Base-by-base conservation (phyloP, 2,113 vertebrate genomes). In the Lagopus muta region DNA sequence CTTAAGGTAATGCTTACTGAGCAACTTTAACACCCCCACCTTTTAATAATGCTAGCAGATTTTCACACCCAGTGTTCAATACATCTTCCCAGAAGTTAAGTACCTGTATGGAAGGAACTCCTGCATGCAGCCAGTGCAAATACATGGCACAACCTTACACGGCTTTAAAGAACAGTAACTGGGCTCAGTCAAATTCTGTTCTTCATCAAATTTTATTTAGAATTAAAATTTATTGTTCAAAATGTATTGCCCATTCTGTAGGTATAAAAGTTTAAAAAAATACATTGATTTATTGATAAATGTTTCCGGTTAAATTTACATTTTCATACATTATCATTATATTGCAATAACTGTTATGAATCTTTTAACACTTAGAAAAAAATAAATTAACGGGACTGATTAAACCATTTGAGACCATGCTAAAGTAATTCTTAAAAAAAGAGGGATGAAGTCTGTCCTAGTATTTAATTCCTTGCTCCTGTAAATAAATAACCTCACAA, bases 321-420 rank as follows among this genome's bases (percentile, higher is more conserved):
- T 93, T 95, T 97, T 92, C 73, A 97, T 96, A 96, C 84, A 97
- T 88, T 95, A 94, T 58, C 89, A 90, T 92, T 95, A 86, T 88
- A 94, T 93, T 96, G 91, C 85, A 92, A 90, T 92, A 86, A 93
- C 80, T 95, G 95, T 80, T 69, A 96, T 91, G 42, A 81, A 94
- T 89, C 86, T 92, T 95, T 96, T 93, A 94, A 96, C 90, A 91
- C 58, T 94, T 95, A 95, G 4, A 87, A 95, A 95, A 95, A 98
- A 98, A 98, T 98, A 97, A 98, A 94, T 97, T 97, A 97, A 95
- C 91, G 73, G 96, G 95, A 96, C 86, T 82, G 94, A 88, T 70
- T 94, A 97, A 94, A 66, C 69, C 42, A 73, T 87, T 61, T 89
- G 86, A 84, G 94, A 96, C 40, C 76, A 94, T 76, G 54, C 74